phyloP scores from a whole-genome alignment of 2,888 invertebrate species.

The Chrysodeixis includens region DNA sequence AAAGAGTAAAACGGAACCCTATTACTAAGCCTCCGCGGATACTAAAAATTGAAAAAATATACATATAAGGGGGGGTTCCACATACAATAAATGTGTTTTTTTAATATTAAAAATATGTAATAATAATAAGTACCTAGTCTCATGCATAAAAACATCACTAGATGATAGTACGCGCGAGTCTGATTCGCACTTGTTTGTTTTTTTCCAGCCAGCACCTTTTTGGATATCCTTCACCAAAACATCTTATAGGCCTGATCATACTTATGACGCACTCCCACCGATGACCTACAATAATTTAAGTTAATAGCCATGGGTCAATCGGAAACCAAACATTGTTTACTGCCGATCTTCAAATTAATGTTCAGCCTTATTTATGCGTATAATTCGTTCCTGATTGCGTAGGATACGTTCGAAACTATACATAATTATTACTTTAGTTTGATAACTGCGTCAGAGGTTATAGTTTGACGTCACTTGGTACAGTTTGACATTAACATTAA shows the following conservation, averaged over 20 bases:
- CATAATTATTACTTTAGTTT: no score
- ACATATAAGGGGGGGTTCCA: no score
- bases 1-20: no score
- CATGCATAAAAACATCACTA: no score
- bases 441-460: neutral
- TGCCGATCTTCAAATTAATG: neutral
- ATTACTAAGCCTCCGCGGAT: no score
- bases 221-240: neutral
- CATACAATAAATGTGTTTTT: no score
- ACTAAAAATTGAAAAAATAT: no score
- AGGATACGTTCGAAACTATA: neutral
- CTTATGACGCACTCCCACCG: neutral
- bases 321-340: neutral
- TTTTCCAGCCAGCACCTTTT: no score
- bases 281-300: neutral
- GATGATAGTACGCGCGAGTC: no score
- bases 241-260: neutral
- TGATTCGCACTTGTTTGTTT: no score
- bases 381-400: neutral
- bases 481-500: neutral
- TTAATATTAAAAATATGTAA: no score
- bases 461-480: neutral
- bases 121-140: no score
- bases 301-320: neutral
- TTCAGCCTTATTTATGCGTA: conserved; percentile 1